A percentile compares a stretch with the other conserved stretches of the same genome.
Conservation (phyloP, 2,888 invertebrate species). For the Osmoderma eremita region DNA sequence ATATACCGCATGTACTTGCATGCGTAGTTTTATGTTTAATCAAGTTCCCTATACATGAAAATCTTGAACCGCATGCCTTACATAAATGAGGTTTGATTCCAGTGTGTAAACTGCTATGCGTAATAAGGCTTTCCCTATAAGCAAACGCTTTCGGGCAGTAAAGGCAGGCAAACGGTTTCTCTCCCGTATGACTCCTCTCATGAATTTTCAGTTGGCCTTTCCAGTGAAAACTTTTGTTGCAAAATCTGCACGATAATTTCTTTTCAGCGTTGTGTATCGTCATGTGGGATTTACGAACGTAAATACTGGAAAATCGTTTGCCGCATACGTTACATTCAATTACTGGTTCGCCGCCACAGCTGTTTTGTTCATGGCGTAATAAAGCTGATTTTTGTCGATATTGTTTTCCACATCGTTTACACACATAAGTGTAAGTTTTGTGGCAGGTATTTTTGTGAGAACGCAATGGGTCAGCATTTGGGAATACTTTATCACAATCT, state of each 20-base stretch:
- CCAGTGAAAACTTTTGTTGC: slow-evolving; percentile 59
- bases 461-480: slow-evolving; percentile 62
- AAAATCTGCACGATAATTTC: slow-evolving; percentile 57
- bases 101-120: slow-evolving; percentile 64
- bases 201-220: slow-evolving; percentile 61
- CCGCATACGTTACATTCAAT: slow-evolving; percentile 60
- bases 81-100: slow-evolving; percentile 65
- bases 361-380: slow-evolving; percentile 62
- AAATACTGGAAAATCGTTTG: slow-evolving; percentile 62
- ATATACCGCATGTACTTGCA: slow-evolving; percentile 62
- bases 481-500: slow-evolving; percentile 63
- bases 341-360: slow-evolving; percentile 59
- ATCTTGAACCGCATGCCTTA: slow-evolving; percentile 63
- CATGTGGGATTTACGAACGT: slow-evolving; percentile 64
- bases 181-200: slow-evolving; percentile 64
- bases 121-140: slow-evolving; percentile 64
- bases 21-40: slow-evolving; percentile 64
- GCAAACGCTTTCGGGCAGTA: slow-evolving; percentile 61
- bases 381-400: slow-evolving; percentile 61
- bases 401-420: slow-evolving; percentile 57
- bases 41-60: slow-evolving; percentile 65
- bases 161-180: slow-evolving; percentile 66
- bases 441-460: slow-evolving; percentile 61
- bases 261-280: slow-evolving; percentile 61
- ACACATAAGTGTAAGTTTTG: slow-evolving; percentile 55